phyloP scores from a whole-genome alignment of 2,113 vertebrate genomes.

The Regulus satrapa region DNA sequence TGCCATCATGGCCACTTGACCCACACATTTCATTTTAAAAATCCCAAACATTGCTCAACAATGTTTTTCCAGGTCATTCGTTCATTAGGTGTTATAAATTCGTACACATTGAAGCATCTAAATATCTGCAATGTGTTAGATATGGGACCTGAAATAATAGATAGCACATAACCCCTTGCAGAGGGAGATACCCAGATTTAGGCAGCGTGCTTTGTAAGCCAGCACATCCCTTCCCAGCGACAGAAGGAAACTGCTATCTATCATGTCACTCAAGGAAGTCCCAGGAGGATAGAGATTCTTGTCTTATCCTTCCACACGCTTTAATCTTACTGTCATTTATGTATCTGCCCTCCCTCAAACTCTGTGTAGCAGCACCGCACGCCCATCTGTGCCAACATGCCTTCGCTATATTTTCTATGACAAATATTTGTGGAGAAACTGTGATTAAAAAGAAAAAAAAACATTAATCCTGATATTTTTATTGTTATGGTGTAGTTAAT shows the following conservation, averaged over 20 bases:
- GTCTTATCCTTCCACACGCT: constrained; percentile 22
- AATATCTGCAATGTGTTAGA: not conserved
- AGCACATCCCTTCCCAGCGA: not conserved
- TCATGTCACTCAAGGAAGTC: constrained; percentile 48
- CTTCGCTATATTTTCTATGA: constrained; percentile 79
- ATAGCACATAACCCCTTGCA: not conserved
- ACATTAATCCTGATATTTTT: constrained; percentile 77
- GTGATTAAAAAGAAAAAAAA: constrained; percentile 65
- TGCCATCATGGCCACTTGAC: not conserved
- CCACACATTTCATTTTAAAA: not conserved
- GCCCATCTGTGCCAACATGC: constrained; percentile 70
- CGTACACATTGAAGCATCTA: not conserved
- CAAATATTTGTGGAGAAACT: constrained; percentile 77
- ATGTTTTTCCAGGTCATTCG: not conserved
- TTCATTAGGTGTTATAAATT: not conserved
- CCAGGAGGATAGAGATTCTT: constrained; percentile 30
- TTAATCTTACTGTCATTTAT: constrained; percentile 60
- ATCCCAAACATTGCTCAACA: not conserved
- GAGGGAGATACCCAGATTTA: not conserved
- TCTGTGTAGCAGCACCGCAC: constrained; percentile 56
- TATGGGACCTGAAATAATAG: not conserved
- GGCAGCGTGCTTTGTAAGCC: not conserved
- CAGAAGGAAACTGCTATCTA: constrained; percentile 34
- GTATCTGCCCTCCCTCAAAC: constrained; percentile 55
- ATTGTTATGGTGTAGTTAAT: constrained; percentile 77